phyloP scores from a whole-genome alignment of 1,140 invertebrate genomes.

The Anastrepha obliqua region DNA sequence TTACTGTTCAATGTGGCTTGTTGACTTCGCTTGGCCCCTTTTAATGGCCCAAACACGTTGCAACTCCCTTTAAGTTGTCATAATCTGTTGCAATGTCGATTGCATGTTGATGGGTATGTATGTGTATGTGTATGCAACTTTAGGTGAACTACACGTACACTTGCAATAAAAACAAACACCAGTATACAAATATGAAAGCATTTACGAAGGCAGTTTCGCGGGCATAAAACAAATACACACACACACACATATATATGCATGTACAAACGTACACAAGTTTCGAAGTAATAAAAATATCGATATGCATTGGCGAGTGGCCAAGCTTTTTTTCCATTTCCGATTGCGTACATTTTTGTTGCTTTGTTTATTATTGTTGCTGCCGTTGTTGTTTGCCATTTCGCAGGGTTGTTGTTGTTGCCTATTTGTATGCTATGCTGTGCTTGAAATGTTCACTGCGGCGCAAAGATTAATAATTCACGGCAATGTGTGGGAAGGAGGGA shows the following conservation, averaged over 20 bases:
- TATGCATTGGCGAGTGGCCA: neutral
- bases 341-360: neutral
- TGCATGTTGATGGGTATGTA: neutral
- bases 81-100: slow-evolving; percentile 47
- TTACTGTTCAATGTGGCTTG: neutral
- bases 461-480: slow-evolving; percentile 16
- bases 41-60: slow-evolving; percentile 39
- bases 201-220: neutral
- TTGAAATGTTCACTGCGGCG: neutral
- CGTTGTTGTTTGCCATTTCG: neutral
- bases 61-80: slow-evolving; percentile 53
- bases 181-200: neutral
- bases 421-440: neutral
- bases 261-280: neutral
- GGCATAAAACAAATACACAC: slow-evolving; percentile 10
- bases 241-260: neutral
- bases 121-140: neutral
- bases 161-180: slow-evolving; percentile 1
- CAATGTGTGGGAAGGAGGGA: neutral
- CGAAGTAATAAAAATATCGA: slow-evolving; percentile 24
- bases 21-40: slow-evolving; percentile 43
- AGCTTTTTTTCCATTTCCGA: neutral
- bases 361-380: slow-evolving; percentile 40
- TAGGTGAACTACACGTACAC: neutral
- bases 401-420: slow-evolving; percentile 46